These are phyloP conservation scores for Glomeris marginata DNA, from an alignment of 2,888 invertebrate species.

Conservation along the genomic window DNA sequence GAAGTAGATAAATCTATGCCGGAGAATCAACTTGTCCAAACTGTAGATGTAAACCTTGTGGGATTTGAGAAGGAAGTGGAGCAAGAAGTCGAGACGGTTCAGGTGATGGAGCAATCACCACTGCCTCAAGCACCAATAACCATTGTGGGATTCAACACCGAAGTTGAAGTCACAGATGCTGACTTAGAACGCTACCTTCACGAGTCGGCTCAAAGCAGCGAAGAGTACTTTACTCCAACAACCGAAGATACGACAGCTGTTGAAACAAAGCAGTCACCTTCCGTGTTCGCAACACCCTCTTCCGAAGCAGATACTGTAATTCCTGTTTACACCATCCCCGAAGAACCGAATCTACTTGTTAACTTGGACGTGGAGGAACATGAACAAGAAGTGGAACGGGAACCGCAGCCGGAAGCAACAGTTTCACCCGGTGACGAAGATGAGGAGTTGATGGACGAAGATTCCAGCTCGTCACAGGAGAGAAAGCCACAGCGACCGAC, in stretches of 20 bases:
- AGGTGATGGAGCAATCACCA: background rate
- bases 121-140: background rate
- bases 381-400: background rate
- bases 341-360: background rate
- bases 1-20: too few relatives aligned
- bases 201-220: background rate
- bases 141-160: background rate
- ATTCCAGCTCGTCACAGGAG: constrained; percentile 1
- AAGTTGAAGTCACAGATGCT: constrained; percentile 8
- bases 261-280: too few relatives aligned
- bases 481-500: constrained; percentile 25
- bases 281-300: background rate
- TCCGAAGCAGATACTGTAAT: background rate
- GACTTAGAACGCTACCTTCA: constrained; percentile 7
- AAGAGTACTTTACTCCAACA: constrained; percentile 7
- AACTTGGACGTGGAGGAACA: too few relatives aligned
- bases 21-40: too few relatives aligned
- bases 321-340: background rate
- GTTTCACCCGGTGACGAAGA: background rate
- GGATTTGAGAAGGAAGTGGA: too few relatives aligned
- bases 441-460: constrained; percentile 3
- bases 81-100: too few relatives aligned
- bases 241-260: background rate
- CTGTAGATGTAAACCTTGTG: too few relatives aligned
- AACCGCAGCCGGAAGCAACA: background rate